phyloP scores from a whole-genome alignment of 2,888 invertebrate genomes.

The Ischnus inquisitorius region DNA sequence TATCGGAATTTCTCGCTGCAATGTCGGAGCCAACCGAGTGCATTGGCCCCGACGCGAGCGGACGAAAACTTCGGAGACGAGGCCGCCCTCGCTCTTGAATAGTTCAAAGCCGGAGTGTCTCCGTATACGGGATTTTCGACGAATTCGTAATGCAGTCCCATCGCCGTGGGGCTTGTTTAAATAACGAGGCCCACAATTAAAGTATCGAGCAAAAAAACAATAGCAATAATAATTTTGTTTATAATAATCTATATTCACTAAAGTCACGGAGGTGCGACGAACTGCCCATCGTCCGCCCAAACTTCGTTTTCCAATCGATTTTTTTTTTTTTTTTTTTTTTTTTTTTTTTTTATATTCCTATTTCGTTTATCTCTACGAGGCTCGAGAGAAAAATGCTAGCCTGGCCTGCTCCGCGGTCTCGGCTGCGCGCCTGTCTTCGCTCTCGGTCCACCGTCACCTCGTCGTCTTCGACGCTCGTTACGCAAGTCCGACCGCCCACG shows the following conservation, averaged over 20 bases:
- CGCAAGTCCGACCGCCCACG: conserved; percentile 1
- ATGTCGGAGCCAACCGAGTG: not conserved
- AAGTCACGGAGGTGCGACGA: too few relatives aligned
- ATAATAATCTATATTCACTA: too few relatives aligned
- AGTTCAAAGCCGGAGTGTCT: not conserved
- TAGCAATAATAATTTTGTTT: too few relatives aligned
- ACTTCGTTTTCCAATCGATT: not conserved
- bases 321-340: not conserved
- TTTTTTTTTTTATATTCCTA: not conserved
- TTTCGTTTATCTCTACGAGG: not conserved
- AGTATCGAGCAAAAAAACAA: too few relatives aligned
- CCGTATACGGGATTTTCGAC: not conserved
- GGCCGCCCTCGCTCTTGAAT: conserved; percentile 1
- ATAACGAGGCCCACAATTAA: too few relatives aligned
- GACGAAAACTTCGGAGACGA: not conserved
- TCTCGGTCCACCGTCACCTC: not conserved
- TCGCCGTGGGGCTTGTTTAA: too few relatives aligned
- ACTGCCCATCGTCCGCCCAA: too few relatives aligned
- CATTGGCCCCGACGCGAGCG: not conserved
- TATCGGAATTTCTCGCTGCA: not conserved
- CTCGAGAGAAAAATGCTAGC: not conserved
- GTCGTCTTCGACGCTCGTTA: not conserved
- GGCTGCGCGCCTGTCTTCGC: not conserved
- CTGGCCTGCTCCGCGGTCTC: not conserved
- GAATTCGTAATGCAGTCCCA: not conserved